phyloP scores from a whole-genome alignment of 1,140 invertebrate species.

The Pogonognathellus flavescens region DNA sequence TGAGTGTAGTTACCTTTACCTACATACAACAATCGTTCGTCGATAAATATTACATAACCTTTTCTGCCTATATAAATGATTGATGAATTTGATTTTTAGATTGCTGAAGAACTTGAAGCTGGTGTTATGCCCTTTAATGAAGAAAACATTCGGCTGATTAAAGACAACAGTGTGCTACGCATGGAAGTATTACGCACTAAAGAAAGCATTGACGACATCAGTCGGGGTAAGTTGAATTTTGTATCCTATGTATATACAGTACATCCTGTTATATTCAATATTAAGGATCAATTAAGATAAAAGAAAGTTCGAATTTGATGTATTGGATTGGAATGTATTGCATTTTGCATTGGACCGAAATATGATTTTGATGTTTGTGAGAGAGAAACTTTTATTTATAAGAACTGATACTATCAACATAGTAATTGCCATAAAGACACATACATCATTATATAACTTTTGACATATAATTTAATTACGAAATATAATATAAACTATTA shows the following conservation, averaged over 20 bases:
- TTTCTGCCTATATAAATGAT: neutral
- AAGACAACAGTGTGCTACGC: slow-evolving; percentile 62
- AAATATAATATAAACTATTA: too few relatives aligned
- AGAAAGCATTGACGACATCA: slow-evolving; percentile 54
- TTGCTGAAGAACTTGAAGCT: slow-evolving; percentile 60
- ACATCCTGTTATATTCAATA: too few relatives aligned
- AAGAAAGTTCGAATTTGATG: too few relatives aligned
- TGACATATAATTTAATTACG: too few relatives aligned
- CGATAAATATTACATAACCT: neutral
- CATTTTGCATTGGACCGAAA: too few relatives aligned
- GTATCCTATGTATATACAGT: neutral
- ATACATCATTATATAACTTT: too few relatives aligned
- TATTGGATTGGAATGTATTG: too few relatives aligned
- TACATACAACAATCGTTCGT: neutral
- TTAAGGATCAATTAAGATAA: too few relatives aligned
- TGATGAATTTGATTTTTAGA: slow-evolving; percentile 40
- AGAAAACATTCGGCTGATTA: slow-evolving; percentile 57
- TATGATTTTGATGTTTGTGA: too few relatives aligned
- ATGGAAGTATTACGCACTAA: slow-evolving; percentile 37
- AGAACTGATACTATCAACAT: too few relatives aligned
- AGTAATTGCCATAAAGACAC: too few relatives aligned
- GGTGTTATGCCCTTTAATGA: slow-evolving; percentile 60
- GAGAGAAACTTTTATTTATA: too few relatives aligned
- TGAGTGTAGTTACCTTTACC: neutral
- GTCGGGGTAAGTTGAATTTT: slow-evolving; percentile 50